Base-by-base conservation (phyloP, 92 coral and sea anemone species). In the Parazoanthus darwini region DNA sequence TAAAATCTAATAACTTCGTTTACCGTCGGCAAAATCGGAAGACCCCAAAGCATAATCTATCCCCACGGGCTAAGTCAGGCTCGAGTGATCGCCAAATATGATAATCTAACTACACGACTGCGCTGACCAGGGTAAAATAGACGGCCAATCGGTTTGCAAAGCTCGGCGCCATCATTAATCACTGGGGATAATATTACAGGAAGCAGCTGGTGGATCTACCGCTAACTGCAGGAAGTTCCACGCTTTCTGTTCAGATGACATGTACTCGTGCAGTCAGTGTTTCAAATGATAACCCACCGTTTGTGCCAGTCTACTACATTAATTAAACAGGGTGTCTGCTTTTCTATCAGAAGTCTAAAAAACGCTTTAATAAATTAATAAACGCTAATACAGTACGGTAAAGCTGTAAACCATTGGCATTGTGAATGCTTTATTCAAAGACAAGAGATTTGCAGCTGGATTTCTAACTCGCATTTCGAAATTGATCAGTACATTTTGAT, bases 161-260 rank as follows among this genome's bases (percentile, higher is more conserved):
- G 18, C 63, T 79, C 16, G 2, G 22, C 54, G 63, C 63, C 65
- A 33, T 54, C 44, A 76, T 38, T 33, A 50, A 50, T 79, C 82
- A 44, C 82, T n/a, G n/a, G 67, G 82, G 48, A 46, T 79, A 48
- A 79, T 50, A 79, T 79, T 79, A 26, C 82, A 79, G 82, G 63
- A 79, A 79, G 42, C 82, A 79, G 66, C 82, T 79, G 82, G 42
- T 79, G 9, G 1, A 23, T 7, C 4, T 0, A 63, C 26, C 70
- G 70, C 70, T 63, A 23, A 14, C 25, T 18, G 25, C 59, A 54
- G 20, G 70, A 63, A 63, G 70, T 8, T 23, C 15, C 25, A 54
- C 59, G 59, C 59, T 54, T 54, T 54, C 59, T 54, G 59, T 54
- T 54, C 4, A 54, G 59, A 15, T 54, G 59, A 63, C 26, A 63